These are phyloP conservation scores for Zenarchopterus dispar DNA, from an alignment of 2,797 vertebrate species.

Conservation along the genomic window DNA sequence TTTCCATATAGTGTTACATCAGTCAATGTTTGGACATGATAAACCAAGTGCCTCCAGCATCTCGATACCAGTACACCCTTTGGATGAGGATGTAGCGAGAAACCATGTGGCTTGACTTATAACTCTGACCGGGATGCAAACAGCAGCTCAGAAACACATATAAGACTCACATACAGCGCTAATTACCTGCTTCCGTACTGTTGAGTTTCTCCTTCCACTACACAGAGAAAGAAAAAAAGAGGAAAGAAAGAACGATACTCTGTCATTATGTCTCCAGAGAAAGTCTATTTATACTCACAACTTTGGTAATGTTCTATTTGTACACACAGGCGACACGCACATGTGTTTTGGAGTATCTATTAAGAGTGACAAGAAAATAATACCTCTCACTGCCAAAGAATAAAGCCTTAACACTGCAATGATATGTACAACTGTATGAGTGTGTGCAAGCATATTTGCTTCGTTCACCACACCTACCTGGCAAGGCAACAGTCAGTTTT, in stretches of 20 bases:
- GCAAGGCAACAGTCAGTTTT: slow-evolving; percentile 93
- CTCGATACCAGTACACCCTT: not conserved
- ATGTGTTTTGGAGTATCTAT: slow-evolving; percentile 57
- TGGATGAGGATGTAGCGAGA: slow-evolving; percentile 10
- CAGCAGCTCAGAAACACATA: slow-evolving; percentile 31
- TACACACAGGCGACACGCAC: slow-evolving; percentile 57
- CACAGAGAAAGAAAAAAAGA: slow-evolving; percentile 35
- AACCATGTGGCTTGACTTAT: slow-evolving; percentile 34
- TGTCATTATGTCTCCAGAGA: slow-evolving; percentile 74
- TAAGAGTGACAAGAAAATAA: slow-evolving; percentile 62
- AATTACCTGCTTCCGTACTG: slow-evolving; percentile 94
- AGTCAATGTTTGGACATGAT: not conserved
- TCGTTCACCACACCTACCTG: slow-evolving; percentile 87
- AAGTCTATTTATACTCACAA: slow-evolving; percentile 72
- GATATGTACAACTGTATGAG: slow-evolving; percentile 21
- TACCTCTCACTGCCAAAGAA: slow-evolving; percentile 54
- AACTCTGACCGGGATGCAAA: slow-evolving; percentile 16
- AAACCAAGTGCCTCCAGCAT: slow-evolving; percentile 3
- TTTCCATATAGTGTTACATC: not conserved
- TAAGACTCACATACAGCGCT: slow-evolving; percentile 37
- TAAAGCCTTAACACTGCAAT: slow-evolving; percentile 40
- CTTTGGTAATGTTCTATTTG: slow-evolving; percentile 65
- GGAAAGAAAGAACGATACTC: slow-evolving; percentile 47
- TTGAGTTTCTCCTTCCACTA: slow-evolving; percentile 90
- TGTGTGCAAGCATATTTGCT: slow-evolving; percentile 44